These are phyloP conservation scores for Megaceryle torquata DNA, from an alignment of 2,113 vertebrate species.

Conservation along the genomic window DNA sequence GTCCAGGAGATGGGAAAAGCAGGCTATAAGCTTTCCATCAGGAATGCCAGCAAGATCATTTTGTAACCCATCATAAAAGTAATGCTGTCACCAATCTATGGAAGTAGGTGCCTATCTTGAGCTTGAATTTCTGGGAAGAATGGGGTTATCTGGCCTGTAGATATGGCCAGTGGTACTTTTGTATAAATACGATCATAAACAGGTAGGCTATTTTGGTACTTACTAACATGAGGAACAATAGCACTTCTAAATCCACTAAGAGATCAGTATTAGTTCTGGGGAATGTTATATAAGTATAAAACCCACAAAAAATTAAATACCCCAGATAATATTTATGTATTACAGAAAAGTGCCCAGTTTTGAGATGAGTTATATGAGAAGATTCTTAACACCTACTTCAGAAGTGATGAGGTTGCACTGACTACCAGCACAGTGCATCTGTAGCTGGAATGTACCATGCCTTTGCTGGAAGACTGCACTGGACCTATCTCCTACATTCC, in stretches of 20 bases:
- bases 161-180: not conserved
- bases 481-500: not conserved
- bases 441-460: slow-evolving; percentile 48
- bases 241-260: not conserved
- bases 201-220: not conserved
- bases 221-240: not conserved
- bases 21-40: not conserved
- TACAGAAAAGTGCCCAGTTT: not conserved
- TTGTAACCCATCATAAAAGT: not conserved
- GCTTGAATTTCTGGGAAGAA: not conserved
- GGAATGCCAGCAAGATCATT: not conserved
- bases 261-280: not conserved
- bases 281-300: not conserved
- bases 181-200: not conserved
- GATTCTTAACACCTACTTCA: not conserved
- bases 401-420: not conserved
- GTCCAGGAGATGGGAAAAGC: not conserved
- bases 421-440: not conserved
- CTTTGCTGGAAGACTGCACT: slow-evolving; percentile 61
- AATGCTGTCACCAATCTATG: not conserved
- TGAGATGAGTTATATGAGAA: not conserved
- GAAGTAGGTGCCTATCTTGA: not conserved
- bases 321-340: not conserved
- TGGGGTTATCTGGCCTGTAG: not conserved
- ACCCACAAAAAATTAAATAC: not conserved